Percentiles rank a stretch among this genome's conserved stretches.
Conservation (phyloP, 1,140 invertebrate species). For the Drosophila pallidifrons region DNA sequence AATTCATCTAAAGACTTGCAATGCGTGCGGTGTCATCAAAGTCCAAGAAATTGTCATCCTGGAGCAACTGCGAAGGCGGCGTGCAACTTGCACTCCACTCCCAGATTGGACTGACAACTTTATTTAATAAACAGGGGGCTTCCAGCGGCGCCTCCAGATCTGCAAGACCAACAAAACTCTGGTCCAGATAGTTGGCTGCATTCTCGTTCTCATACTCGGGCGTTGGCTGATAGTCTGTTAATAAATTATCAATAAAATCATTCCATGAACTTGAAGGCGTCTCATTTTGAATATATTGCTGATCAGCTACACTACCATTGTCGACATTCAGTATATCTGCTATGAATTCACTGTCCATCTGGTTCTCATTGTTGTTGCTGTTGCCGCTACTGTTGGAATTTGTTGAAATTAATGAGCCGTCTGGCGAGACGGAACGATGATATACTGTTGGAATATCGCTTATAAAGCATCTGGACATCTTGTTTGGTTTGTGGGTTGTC, state of each 20-base stretch:
- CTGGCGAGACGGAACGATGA: slow-evolving; percentile 25
- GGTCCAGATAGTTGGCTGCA: slow-evolving; percentile 37
- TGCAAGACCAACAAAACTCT: slow-evolving; percentile 15
- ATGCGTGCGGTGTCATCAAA: slow-evolving; percentile 20
- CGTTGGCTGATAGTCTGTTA: slow-evolving; percentile 58
- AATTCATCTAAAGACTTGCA: slow-evolving; percentile 52
- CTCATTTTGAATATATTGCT: slow-evolving; percentile 35
- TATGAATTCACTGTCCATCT: slow-evolving; percentile 28
- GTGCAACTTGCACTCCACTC: slow-evolving; percentile 71
- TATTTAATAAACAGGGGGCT: slow-evolving; percentile 56
- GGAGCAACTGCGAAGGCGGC: slow-evolving; percentile 58
- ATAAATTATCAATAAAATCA: slow-evolving; percentile 66
- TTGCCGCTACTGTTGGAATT: slow-evolving; percentile 42
- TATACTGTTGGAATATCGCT: slow-evolving; percentile 10
- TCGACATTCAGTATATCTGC: slow-evolving; percentile 30
- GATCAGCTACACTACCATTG: slow-evolving; percentile 50
- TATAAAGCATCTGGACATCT: not conserved
- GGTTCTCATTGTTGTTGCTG: slow-evolving; percentile 39
- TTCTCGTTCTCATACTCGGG: slow-evolving; percentile 34
- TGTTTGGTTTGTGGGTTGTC: slow-evolving; percentile 7
- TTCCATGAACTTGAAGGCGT: slow-evolving; percentile 53
- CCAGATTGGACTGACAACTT: slow-evolving; percentile 86
- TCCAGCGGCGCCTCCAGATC: slow-evolving; percentile 16
- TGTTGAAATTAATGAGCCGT: slow-evolving; percentile 37
- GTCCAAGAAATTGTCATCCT: slow-evolving; percentile 32